Evolutionary conservation across 2,888 invertebrate genomes (phyloP).

Genomic region (Cetonia aurata): DNA sequence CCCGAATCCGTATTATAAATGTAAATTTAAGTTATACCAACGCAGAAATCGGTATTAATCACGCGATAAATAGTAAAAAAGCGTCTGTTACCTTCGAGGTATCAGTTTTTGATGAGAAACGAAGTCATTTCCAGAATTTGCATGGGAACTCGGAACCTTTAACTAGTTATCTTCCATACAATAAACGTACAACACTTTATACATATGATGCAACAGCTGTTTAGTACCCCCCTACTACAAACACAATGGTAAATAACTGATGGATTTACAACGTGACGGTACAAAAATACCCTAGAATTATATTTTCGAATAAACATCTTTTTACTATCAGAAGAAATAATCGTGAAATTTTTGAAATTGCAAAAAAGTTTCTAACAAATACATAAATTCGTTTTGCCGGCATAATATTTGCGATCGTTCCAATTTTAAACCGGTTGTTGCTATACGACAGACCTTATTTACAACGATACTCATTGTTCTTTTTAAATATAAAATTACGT

Average conservation of each 20-base stretch:
- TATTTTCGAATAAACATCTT: not conserved
- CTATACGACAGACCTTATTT: slow-evolving; percentile 19
- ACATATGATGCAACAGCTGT: slow-evolving; percentile 51
- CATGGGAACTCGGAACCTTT: slow-evolving; percentile 27
- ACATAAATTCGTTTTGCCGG: slow-evolving; percentile 4
- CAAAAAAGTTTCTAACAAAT: not conserved
- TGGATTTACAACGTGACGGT: slow-evolving; percentile 26
- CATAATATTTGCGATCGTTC: slow-evolving; percentile 17
- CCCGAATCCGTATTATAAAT: slow-evolving; percentile 1
- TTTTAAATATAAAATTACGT: slow-evolving; percentile 26
- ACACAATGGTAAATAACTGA: slow-evolving; percentile 43
- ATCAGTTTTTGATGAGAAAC: slow-evolving; percentile 22
- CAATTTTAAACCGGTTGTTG: slow-evolving; percentile 25
- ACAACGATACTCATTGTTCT: slow-evolving; percentile 25
- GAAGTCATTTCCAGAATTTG: slow-evolving; percentile 39
- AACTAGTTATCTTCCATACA: slow-evolving; percentile 42
- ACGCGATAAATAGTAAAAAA: slow-evolving; percentile 12
- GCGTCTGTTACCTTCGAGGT: slow-evolving; percentile 29
- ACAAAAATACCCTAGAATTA: slow-evolving; percentile 18
- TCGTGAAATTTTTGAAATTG: not conserved
- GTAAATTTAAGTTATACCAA: not conserved
- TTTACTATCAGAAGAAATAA: not conserved
- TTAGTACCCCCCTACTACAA: slow-evolving; percentile 34
- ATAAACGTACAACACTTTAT: slow-evolving; percentile 37
- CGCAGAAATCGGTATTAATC: not conserved